Evolutionary conservation across 2,113 vertebrate genomes (phyloP).

Genomic region (Rhabdornis inornatus): DNA sequence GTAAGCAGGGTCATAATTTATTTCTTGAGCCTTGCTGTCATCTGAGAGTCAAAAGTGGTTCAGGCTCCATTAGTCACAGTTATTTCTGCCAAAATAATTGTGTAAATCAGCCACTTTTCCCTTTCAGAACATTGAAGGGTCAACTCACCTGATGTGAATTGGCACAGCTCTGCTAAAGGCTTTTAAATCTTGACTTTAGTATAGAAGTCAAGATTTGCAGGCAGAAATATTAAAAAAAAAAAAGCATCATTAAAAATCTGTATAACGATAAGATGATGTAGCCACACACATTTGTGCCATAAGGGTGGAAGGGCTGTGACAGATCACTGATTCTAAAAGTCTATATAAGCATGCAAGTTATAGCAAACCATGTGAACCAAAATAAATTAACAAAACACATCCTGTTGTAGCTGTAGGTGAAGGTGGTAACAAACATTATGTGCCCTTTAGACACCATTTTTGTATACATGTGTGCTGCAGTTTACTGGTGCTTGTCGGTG

Average conservation of each 20-base stretch:
- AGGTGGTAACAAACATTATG: not conserved
- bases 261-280: not conserved
- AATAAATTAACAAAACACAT: not conserved
- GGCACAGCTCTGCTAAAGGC: not conserved
- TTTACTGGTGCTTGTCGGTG: not conserved
- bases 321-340: not conserved
- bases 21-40: not conserved
- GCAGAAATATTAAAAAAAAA: not conserved
- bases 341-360: not conserved
- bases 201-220: not conserved
- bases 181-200: not conserved
- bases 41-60: not conserved
- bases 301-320: not conserved
- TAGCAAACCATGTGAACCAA: not conserved
- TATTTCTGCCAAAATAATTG: not conserved
- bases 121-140: not conserved
- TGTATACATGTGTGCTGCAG: not conserved
- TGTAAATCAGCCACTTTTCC: not conserved
- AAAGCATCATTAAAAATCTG: not conserved
- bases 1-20: not conserved
- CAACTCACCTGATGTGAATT: not conserved
- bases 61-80: not conserved
- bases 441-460: constrained; percentile 3
- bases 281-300: not conserved
- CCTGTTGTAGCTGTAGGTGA: not conserved